Percentiles rank a stretch among this genome's conserved stretches.
Conservation (phyloP, 2,797 vertebrate genomes). For the Cottoperca gobio region DNA sequence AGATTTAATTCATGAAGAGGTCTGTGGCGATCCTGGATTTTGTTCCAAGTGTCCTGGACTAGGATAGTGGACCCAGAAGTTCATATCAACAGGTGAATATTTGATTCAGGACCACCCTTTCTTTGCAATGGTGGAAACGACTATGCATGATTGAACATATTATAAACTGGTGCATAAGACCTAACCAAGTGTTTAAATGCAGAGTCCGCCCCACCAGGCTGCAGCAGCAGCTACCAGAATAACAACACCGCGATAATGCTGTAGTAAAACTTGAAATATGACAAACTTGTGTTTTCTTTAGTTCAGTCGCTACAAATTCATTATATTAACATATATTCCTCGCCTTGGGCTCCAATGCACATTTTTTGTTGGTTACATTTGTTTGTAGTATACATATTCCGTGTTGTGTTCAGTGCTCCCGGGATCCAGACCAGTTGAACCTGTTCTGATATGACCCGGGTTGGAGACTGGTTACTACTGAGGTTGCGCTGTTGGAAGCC, state of each 20-base stretch:
- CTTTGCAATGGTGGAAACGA: background rate
- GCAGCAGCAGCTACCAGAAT: background rate
- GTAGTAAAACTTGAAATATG: background rate
- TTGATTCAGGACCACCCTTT: background rate
- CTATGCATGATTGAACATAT: background rate
- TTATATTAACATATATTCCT: no score
- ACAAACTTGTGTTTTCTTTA: background rate
- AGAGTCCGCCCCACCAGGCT: no score
- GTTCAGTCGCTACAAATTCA: background rate
- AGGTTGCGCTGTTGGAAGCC: slow-evolving; percentile 52
- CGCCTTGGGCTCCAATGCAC: no score
- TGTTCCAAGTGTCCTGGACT: slow-evolving; percentile 16
- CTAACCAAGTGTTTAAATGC: background rate
- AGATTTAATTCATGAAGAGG: slow-evolving; percentile 34
- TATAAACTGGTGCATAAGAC: background rate
- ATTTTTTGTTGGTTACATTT: no score
- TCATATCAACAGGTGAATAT: slow-evolving; percentile 60
- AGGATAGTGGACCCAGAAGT: slow-evolving; percentile 42
- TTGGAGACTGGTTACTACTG: slow-evolving; percentile 21
- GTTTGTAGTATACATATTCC: no score
- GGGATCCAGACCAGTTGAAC: slow-evolving; percentile 55
- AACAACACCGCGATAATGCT: background rate
- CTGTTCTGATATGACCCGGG: slow-evolving; percentile 43
- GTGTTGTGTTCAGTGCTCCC: background rate
- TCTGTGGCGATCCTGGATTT: slow-evolving; percentile 37